phyloP scores from a whole-genome alignment of 2,888 invertebrate genomes.

The Diarsia brunnea region DNA sequence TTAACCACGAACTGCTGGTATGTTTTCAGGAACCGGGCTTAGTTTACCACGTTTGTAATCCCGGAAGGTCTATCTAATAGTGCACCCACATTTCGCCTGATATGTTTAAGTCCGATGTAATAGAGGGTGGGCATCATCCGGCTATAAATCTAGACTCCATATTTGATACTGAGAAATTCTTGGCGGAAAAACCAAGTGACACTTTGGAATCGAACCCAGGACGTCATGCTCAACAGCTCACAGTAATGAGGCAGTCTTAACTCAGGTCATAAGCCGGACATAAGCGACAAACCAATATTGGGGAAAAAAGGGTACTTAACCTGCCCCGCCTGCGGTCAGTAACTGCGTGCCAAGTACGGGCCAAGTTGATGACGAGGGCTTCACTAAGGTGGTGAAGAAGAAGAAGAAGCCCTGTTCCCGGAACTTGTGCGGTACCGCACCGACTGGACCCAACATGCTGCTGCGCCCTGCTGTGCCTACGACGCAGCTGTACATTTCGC shows the following conservation, averaged over 20 bases:
- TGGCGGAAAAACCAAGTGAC: neutral
- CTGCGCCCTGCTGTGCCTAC: no score
- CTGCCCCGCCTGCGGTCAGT: no score
- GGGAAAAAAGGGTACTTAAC: no score
- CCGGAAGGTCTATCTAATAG: neutral
- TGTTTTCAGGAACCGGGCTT: neutral
- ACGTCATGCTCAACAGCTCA: neutral
- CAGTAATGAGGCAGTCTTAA: neutral
- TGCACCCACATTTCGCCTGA: neutral
- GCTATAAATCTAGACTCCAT: neutral
- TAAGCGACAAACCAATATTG: no score
- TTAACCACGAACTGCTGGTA: neutral
- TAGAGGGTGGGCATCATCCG: neutral
- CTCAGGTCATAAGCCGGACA: neutral
- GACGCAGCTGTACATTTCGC: no score
- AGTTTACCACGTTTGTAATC: neutral
- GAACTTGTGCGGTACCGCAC: no score
- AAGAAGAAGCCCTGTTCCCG: no score
- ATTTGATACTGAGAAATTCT: neutral
- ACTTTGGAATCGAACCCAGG: neutral
- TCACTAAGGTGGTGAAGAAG: no score
- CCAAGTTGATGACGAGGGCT: no score
- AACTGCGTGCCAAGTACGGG: no score
- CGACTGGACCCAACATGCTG: no score
- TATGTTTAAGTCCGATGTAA: neutral